phyloP scores from a whole-genome alignment of 1,140 invertebrate genomes.

The Tetramorium alpestre region DNA sequence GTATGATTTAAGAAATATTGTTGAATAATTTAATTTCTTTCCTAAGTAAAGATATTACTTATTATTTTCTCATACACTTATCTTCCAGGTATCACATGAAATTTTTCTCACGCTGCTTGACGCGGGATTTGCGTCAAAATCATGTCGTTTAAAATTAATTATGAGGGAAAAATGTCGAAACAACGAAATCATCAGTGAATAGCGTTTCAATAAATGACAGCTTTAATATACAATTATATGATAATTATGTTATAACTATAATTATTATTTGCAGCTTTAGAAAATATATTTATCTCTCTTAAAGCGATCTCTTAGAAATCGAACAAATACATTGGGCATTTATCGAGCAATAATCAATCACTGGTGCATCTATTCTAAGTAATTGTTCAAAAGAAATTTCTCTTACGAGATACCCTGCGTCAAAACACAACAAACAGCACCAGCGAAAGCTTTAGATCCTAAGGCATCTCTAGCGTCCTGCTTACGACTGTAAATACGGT shows the following conservation, averaged over 20 bases:
- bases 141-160: not conserved
- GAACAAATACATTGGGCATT: not conserved
- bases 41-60: not conserved
- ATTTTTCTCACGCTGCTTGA: not conserved
- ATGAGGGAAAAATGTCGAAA: not conserved
- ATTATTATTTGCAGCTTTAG: not conserved
- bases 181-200: not conserved
- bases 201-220: not conserved
- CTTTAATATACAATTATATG: not conserved
- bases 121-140: not conserved
- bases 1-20: not conserved
- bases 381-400: not conserved
- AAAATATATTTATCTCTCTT: not conserved
- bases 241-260: not conserved
- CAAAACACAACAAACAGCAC: not conserved
- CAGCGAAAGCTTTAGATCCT: slow-evolving; percentile 19
- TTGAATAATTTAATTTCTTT: slow-evolving; percentile 6
- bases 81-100: not conserved
- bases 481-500: slow-evolving; percentile 78
- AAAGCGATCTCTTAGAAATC: not conserved
- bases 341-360: not conserved
- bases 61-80: slow-evolving; percentile 14
- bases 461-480: slow-evolving; percentile 28
- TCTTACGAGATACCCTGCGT: not conserved
- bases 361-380: not conserved